A percentile compares a stretch with the other conserved stretches of the same genome.
These are phyloP conservation scores for Charina bottae DNA, from an alignment of 2,113 vertebrate species.

Conservation along the genomic window DNA sequence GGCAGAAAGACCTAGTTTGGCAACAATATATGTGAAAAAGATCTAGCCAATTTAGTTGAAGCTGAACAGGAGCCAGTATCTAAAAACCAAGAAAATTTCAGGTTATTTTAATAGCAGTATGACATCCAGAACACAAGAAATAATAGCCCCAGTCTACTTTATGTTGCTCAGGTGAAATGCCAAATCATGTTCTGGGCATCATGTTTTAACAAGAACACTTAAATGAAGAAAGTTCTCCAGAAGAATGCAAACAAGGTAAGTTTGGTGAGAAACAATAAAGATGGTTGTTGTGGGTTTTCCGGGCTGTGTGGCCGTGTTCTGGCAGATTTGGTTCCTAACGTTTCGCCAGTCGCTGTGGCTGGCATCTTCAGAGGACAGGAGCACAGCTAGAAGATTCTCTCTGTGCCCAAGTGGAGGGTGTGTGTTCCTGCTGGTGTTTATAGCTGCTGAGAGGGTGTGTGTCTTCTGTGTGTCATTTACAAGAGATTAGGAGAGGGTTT, in stretches of 20 bases:
- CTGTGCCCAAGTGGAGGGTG: no score
- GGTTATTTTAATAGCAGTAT: not conserved
- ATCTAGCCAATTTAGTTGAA: not conserved
- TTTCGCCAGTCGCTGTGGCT: no score
- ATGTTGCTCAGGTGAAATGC: not conserved
- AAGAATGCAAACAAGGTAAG: not conserved
- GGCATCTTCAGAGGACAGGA: no score
- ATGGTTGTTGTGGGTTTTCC: no score
- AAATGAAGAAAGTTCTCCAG: not conserved
- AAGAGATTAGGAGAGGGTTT: no score
- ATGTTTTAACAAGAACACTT: not conserved
- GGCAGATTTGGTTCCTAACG: no score
- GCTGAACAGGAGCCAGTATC: not conserved
- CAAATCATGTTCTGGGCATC: not conserved
- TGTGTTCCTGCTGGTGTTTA: no score
- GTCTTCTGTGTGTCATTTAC: no score
- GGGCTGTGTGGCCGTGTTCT: no score
- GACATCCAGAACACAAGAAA: not conserved
- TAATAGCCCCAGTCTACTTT: not conserved
- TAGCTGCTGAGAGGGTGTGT: no score
- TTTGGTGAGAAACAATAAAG: not conserved
- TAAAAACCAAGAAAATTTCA: not conserved
- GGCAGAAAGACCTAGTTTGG: not conserved
- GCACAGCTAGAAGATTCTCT: no score
- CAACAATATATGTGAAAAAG: not conserved